Conservation (phyloP, 2,797 vertebrate genomes). For the Crax fasciolata region DNA sequence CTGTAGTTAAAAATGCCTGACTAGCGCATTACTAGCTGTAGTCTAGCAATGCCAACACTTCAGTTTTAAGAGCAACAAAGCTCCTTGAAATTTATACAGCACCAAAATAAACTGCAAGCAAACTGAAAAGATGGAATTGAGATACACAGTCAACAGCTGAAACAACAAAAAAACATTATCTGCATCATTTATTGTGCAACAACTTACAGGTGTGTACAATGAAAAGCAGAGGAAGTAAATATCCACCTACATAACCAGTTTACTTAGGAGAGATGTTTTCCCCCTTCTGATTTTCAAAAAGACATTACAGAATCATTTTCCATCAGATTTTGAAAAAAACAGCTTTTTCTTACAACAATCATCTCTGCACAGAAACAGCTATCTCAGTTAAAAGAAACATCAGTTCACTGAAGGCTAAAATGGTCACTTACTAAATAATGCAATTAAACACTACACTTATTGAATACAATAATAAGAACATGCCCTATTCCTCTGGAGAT, state of each 20-base stretch:
- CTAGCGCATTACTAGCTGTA: neutral
- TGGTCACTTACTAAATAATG: neutral
- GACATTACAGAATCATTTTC: neutral
- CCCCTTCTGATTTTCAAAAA: neutral
- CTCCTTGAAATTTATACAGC: slow-evolving; percentile 14
- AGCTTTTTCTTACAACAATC: neutral
- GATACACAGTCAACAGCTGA: neutral
- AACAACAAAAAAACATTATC: neutral
- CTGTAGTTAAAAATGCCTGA: neutral
- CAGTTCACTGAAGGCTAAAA: neutral
- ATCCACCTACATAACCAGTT: neutral
- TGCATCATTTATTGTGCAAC: neutral
- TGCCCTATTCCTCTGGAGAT: neutral
- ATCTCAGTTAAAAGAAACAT: neutral
- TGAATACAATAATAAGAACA: neutral
- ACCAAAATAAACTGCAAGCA: neutral
- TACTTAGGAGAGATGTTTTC: neutral
- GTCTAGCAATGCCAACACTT: neutral
- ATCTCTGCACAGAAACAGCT: neutral
- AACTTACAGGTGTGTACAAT: slow-evolving; percentile 4
- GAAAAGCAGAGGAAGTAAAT: neutral
- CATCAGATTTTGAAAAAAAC: neutral
- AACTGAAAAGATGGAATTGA: slow-evolving; percentile 32
- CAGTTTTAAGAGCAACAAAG: neutral
- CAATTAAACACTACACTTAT: neutral